Evolutionary conservation across 2,888 invertebrate genomes (phyloP), one percentile per base, ranked within the genome.

Genomic region (Nomada goodeniana): DNA sequence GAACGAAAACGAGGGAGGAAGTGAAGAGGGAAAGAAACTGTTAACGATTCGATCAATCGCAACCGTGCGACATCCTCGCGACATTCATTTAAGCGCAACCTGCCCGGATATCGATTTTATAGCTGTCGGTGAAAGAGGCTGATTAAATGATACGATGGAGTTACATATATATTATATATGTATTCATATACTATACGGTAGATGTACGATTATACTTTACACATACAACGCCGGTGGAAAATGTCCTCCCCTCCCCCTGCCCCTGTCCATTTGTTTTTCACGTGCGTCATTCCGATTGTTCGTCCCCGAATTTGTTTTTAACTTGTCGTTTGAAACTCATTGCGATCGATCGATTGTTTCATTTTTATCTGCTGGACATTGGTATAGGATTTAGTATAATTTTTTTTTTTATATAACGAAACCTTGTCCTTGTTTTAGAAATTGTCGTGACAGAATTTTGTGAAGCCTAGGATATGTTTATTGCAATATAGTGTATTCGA

Each of bases 91-190:
- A 75, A 74, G 15, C 81, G 74, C 67, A 80, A 81, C 81, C 80
- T 78, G 83, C 82, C 77, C 76, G 77, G 71, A 86, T 57, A 63
- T 88, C 82, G 89, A 80, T 89, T 90, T 89, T 90, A 89, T 90
- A 89, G 90, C 82, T 88, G 85, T 86, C 86, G 86, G 86, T 89
- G 83, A 83, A 90, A 89, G 88, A 90, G 90, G 91, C 91, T 91
- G 88, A 90, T 91, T 89, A 89, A 90, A 90, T 63, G 82, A 82
- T 77, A 85, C 50, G 73, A 73, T 73, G 76, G 73, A 61, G 60
- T 71, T 71, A 80, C 69, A 65, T 73, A 55, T 75, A 52, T 18
- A 70, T 64, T 18, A 71, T 60, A 72, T 68, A 75, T 67, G 44
- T 68, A 76, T 73, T 53, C 60, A 55, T 42, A 65, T 69, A 77